Base-by-base conservation (phyloP, 2,888 invertebrate genomes). In the Cyrtodaria siliqua region DNA sequence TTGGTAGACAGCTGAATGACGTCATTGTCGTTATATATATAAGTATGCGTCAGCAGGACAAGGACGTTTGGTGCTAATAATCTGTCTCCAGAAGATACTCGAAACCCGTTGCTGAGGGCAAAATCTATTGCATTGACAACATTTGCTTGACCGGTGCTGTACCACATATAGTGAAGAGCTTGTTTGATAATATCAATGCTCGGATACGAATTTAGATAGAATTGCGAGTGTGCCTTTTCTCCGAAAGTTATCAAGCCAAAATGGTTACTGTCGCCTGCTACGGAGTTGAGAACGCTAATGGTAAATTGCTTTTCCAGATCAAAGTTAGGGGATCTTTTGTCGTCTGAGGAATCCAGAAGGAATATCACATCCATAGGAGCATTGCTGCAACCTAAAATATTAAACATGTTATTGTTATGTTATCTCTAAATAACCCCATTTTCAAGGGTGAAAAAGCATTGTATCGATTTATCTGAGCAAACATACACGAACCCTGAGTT, bases 301-400 rank as follows among this genome's bases (percentile, higher is more conserved):
- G 60, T 49, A 33, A 72, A 72, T 1, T 9, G 2, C 40, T 66
- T 66, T 26, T 72, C 72, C 12, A 33, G 24, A 16, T 40, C 47
- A 47, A 72, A 72, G 18, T 66, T 40, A 4, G n/a, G 4, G 0
- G 72, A 72, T 24, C 72, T 26, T n/a, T 6, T n/a, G 18, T 24
- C 29, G 26, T 72, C 72, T 4, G 72, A 66, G 2, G 72, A 72
- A 38, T 72, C 72, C 8, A 72, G 24, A 14, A 72, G 26, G n/a
- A 72, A n/a, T n/a, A n/a, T n/a, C n/a, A n/a, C n/a, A n/a, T n/a
- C n/a, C n/a, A n/a, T n/a, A n/a, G n/a, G n/a, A n/a, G n/a, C n/a
- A n/a, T n/a, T n/a, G n/a, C n/a, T n/a, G n/a, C n/a, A n/a, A n/a
- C n/a, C n/a, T n/a, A n/a, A n/a, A n/a, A n/a, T n/a, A n/a, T n/a